A percentile compares a stretch with the other conserved stretches of the same genome.
Conservation (phyloP, 2,113 vertebrate genomes). For the Cavia aperea region DNA sequence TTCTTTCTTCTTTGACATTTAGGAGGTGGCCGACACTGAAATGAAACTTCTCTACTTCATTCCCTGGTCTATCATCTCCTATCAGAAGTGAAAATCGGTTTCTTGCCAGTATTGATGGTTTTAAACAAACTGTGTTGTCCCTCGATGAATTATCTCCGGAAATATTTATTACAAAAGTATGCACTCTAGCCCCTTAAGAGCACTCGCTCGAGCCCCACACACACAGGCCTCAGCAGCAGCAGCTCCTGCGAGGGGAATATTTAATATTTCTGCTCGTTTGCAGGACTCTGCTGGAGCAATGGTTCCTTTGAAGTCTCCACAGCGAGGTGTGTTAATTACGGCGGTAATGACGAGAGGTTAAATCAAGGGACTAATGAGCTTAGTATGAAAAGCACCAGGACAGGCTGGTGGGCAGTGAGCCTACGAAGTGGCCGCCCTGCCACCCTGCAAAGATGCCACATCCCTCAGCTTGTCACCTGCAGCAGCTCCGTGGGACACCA, state of each 20-base stretch:
- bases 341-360: slow-evolving; percentile 72
- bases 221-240: not conserved
- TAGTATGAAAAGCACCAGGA: slow-evolving; percentile 63
- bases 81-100: slow-evolving; percentile 35
- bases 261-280: slow-evolving; percentile 33
- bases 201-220: not conserved
- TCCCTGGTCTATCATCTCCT: not conserved
- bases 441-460: rapidly evolving
- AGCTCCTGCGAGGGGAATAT: not conserved
- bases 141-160: slow-evolving; percentile 15
- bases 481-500: rapidly evolving
- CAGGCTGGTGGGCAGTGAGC: not conserved
- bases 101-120: not conserved
- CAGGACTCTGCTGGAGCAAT: slow-evolving; percentile 35
- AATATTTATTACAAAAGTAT: slow-evolving; percentile 45
- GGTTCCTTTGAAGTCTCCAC: slow-evolving; percentile 58
- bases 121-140: slow-evolving; percentile 36
- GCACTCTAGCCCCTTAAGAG: slow-evolving; percentile 13
- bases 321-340: slow-evolving; percentile 66
- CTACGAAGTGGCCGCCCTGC: not conserved
- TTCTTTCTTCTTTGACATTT: not conserved
- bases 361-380: slow-evolving; percentile 73
- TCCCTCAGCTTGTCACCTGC: rapidly evolving
- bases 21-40: not conserved
- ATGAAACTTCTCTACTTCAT: not conserved